A percentile compares a stretch with the other conserved stretches of the same genome.
These are phyloP conservation scores for Salarias fasciatus DNA, from an alignment of 2,797 vertebrate species.

Conservation along the genomic window DNA sequence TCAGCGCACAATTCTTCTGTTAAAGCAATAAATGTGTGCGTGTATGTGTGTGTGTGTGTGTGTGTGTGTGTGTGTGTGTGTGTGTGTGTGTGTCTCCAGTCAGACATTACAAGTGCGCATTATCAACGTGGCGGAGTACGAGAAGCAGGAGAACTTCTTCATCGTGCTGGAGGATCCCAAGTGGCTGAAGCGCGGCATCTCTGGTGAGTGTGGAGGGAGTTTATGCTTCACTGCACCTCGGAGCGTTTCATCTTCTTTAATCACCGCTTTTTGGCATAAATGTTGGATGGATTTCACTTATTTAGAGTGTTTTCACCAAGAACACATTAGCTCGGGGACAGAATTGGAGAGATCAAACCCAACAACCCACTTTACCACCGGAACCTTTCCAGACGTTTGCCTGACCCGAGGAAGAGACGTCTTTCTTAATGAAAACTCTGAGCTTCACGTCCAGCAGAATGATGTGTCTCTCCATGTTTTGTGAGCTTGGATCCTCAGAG, in stretches of 20 bases:
- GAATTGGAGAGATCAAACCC: too few relatives aligned
- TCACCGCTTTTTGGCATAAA: too few relatives aligned
- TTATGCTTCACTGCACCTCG: slow-evolving; percentile 2
- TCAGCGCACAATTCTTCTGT: slow-evolving; percentile 9
- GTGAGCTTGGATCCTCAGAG: too few relatives aligned
- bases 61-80: slow-evolving; percentile 17
- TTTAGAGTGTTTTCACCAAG: too few relatives aligned
- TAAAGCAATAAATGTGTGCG: background rate
- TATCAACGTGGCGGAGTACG: slow-evolving; percentile 91
- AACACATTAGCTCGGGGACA: too few relatives aligned
- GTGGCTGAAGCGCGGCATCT: slow-evolving; percentile 92
- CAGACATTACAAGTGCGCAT: slow-evolving; percentile 89
- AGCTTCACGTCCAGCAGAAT: too few relatives aligned
- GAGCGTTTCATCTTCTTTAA: background rate
- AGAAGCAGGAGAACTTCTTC: slow-evolving; percentile 95
- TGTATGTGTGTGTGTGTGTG: slow-evolving; percentile 10
- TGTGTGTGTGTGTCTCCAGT: slow-evolving; percentile 73
- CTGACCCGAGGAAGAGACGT: too few relatives aligned
- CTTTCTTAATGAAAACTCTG: too few relatives aligned
- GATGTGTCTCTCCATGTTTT: too few relatives aligned
- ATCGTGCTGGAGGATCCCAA: slow-evolving; percentile 91
- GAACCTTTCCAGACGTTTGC: too few relatives aligned
- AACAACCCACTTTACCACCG: too few relatives aligned
- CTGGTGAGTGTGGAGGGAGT: slow-evolving; percentile 77
- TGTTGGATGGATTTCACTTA: too few relatives aligned